Evolutionary conservation across 1,140 invertebrate species (phyloP), one percentile per base, ranked within the genome.

Genomic region (Sycophaga agraensis): DNA sequence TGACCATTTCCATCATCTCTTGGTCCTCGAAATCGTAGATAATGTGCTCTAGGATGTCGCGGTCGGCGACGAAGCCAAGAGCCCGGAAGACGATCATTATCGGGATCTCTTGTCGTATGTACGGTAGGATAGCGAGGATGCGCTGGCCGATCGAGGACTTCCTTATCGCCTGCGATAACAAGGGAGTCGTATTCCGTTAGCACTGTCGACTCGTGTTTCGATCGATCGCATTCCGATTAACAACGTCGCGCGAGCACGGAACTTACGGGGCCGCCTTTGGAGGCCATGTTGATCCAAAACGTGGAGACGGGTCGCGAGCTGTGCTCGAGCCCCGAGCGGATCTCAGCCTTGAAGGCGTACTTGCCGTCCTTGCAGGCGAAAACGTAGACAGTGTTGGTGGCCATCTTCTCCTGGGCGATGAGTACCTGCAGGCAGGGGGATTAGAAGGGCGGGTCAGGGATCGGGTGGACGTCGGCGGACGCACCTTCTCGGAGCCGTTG

Each of bases 1-100:
- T 99, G 0, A 92, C 95, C 94, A 99, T 97, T 86, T 99, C 97
- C 95, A 98, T 98, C 95, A 99, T 98, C 84, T 99, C 97, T 21
- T 93, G 95, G 81, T 99, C 97, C 77, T 98, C 93, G 83, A 98
- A 98, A 70, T 99, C 96, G 78, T 98, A 98, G 67, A 99, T 98
- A 63, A 99, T 98, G 73, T 99, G 96, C 77, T 98, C 96, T 6
- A 99, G 81, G 71, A 99, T 99, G 81, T 99, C 97, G 71, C 96
- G 85, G 81, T 99, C 97, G 17, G 96, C 96, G 22, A 99, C 97
- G 82, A 99, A 99, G 12, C 97, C 97, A 26, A 98, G 79, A 19
- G 96, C 96, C 73, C 91, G 84, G 75, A 99, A 99, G 0, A 99
- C 96, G 77, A 99, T 96, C 89, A 99, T 98, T 37, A 99, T 96